phyloP scores from a whole-genome alignment of 2,113 vertebrate genomes.

The Odocoileus virginianus region DNA sequence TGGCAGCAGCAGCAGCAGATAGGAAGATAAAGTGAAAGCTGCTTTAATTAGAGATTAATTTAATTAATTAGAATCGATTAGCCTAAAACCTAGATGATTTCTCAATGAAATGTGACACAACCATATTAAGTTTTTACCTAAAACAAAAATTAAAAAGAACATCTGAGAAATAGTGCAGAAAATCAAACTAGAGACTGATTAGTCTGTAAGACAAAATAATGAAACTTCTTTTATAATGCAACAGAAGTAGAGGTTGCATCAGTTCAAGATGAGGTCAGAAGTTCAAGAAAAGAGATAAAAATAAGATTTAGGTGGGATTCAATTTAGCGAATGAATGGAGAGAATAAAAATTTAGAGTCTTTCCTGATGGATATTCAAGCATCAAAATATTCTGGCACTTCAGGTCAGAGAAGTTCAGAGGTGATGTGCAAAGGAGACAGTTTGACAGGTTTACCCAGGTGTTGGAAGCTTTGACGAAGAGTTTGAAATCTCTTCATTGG shows the following conservation, averaged over 20 bases:
- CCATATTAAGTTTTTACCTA: not conserved
- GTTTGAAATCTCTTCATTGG: not conserved
- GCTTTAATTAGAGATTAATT: not conserved
- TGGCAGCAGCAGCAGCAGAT: no score
- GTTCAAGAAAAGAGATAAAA: conserved; percentile 4
- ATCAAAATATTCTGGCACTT: not conserved
- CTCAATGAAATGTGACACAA: not conserved
- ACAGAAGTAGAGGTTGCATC: not conserved
- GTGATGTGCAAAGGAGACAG: not conserved
- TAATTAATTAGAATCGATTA: not conserved
- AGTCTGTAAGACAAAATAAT: not conserved
- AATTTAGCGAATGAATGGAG: not conserved
- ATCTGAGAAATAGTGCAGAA: conserved; percentile 34
- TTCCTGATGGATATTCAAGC: not conserved
- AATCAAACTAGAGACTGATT: not conserved
- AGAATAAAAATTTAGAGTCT: not conserved
- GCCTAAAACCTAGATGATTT: not conserved
- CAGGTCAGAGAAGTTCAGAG: not conserved
- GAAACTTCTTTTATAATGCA: not conserved
- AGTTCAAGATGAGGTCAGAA: not conserved
- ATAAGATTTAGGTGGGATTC: not conserved
- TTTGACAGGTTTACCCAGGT: conserved; percentile 21
- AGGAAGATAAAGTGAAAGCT: not conserved
- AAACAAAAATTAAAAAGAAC: conserved; percentile 42
- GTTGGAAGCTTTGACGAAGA: not conserved